Base-by-base conservation (phyloP, 2,888 invertebrate species). In the Drosophila pseudotakahashii region DNA sequence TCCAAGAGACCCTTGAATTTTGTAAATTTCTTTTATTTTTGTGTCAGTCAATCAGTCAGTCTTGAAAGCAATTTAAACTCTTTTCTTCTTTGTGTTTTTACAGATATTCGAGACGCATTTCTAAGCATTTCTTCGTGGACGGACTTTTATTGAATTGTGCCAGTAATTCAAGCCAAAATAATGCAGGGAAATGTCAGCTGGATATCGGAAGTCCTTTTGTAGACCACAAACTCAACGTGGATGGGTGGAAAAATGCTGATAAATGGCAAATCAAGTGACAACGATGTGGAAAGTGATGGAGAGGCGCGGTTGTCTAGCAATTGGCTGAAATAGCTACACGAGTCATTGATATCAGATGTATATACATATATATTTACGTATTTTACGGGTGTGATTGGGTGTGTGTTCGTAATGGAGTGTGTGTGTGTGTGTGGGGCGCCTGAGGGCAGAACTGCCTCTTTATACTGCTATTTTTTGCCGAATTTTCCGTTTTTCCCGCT, bases 81-180 rank as follows among this genome's bases (percentile, higher is more conserved):
- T 50, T 23, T 45, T 36, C 26, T 16, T 50, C 14, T 55, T 63
- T 32, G 41, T 30, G 10, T 61, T 52, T 59, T 89, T 84, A 9
- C 88, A 89, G 89, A 79, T 89, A 77, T 87, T 89, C 61, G 89
- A 89, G 78, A 89, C 89, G 76, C 89, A 89, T 89, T 89, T 89
- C 79, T 89, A 90, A 70, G 62, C 50, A 60, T 45, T n/a, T n/a
- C 47, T 51, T 9, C 44, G 23, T 26, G 36, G 57, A 53, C 19
- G 66, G 67, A 66, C 62, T 55, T 45, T 37, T 45, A 41, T 62
- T 37, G 50, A 62, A 58, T 57, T 58, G 23, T 47, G 60, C 44
- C 44, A 39, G 66, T 63, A 52, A 37, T 72, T 55, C 45, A 72
- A 57, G 52, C 54, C 55, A 73, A 72, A 62, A 51, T 62, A 73